A percentile compares a stretch with the other conserved stretches of the same genome.
These are phyloP conservation scores for Orthonychiurus folsomi DNA, from an alignment of 2,888 invertebrate species.

Conservation along the genomic window DNA sequence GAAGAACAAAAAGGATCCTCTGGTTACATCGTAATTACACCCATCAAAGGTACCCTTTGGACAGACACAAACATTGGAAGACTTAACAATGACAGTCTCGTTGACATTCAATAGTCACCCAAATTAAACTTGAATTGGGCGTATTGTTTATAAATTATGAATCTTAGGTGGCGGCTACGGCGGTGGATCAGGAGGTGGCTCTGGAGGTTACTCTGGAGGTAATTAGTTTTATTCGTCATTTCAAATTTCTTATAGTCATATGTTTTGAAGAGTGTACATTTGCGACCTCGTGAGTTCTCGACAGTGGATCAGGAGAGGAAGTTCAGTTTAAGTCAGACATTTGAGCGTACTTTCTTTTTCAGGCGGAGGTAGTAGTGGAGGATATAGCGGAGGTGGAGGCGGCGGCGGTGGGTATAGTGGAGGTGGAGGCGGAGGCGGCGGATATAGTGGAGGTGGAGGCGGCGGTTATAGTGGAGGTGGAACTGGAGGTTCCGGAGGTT, in stretches of 20 bases:
- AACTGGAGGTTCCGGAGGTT: background rate
- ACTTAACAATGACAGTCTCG: background rate
- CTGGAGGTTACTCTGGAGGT: conserved; percentile 7
- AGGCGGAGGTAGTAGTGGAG: conserved; percentile 10
- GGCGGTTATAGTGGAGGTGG: background rate
- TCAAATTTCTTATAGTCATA: background rate
- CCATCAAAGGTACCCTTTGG: conserved; percentile 14
- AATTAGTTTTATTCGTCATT: too few species aligned
- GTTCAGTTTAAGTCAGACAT: too few species aligned
- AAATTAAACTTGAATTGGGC: background rate
- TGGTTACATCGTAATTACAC: conserved; percentile 13
- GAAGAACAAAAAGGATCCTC: background rate
- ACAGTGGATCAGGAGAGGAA: too few species aligned
- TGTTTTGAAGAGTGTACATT: too few species aligned
- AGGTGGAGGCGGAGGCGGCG: conserved; percentile 9
- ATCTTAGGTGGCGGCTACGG: background rate
- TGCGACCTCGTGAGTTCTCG: too few species aligned
- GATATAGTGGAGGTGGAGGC: background rate
- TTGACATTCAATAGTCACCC: background rate
- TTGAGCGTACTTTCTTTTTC: too few species aligned
- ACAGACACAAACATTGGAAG: too few species aligned
- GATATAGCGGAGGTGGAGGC: background rate
- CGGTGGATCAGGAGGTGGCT: conserved; percentile 4
- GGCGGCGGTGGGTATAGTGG: conserved; percentile 1
- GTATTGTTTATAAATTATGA: background rate